A percentile compares a stretch with the other conserved stretches of the same genome.
These are phyloP conservation scores for Sisor rabdophorus DNA, from an alignment of 2,113 vertebrate genomes.

Conservation along the genomic window DNA sequence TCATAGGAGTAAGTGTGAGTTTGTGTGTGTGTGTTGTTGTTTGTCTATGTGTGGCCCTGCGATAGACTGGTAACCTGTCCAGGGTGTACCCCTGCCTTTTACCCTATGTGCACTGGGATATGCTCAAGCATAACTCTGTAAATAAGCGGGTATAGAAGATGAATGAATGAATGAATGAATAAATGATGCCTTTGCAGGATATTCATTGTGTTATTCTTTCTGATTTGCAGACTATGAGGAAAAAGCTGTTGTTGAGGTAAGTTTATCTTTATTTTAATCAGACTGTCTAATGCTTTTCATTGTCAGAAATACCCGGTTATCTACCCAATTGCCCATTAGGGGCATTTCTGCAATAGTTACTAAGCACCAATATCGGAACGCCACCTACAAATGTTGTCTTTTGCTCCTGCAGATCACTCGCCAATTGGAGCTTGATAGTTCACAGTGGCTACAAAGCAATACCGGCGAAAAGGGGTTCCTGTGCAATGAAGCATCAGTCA, in stretches of 20 bases:
- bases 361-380: conserved; percentile 13
- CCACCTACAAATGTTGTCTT: conserved; percentile 52
- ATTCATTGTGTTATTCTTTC: conserved; percentile 14
- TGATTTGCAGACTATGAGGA: conserved; percentile 49
- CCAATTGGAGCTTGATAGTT: conserved; percentile 61
- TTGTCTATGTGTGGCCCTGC: too few species aligned
- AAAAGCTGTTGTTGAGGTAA: conserved; percentile 65
- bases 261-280: conserved; percentile 23
- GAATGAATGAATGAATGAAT: too few species aligned
- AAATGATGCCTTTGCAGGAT: background rate
- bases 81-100: too few species aligned
- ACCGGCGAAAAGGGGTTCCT: conserved; percentile 57
- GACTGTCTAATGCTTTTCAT: conserved; percentile 55
- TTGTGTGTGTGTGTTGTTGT: too few species aligned
- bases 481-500: conserved; percentile 64
- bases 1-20: too few species aligned
- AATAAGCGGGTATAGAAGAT: too few species aligned
- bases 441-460: conserved; percentile 41
- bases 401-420: conserved; percentile 66
- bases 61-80: too few species aligned
- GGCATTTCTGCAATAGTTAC: conserved; percentile 24
- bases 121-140: too few species aligned
- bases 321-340: conserved; percentile 31
- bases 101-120: too few species aligned
- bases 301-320: conserved; percentile 62